A percentile compares a stretch with the other conserved stretches of the same genome.
Conservation (phyloP, 92 coral and sea anemone genomes). For the Heliopora coerulea region DNA sequence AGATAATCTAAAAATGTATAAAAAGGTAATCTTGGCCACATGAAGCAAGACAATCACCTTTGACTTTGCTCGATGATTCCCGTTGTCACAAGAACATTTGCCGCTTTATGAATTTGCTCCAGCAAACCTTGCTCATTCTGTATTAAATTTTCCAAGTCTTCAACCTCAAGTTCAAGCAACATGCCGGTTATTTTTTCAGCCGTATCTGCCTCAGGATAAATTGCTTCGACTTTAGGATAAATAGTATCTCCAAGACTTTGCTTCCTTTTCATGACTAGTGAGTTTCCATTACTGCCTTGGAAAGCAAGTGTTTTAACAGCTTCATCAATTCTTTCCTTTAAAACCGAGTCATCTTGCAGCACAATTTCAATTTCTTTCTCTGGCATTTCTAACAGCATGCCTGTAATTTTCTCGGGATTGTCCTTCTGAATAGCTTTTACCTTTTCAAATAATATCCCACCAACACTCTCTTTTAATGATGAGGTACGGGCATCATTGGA, state of each 20-base stretch:
- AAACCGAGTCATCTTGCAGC: slow-evolving; percentile 44
- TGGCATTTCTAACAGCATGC: slow-evolving; percentile 81
- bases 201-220: slow-evolving; percentile 14
- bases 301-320: slow-evolving; percentile 47
- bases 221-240: background rate
- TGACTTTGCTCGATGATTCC: background rate
- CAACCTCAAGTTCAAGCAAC: slow-evolving; percentile 49
- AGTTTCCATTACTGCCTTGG: background rate
- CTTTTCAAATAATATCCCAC: slow-evolving; percentile 53
- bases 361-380: slow-evolving; percentile 33
- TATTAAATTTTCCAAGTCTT: slow-evolving; percentile 49
- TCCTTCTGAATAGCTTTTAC: slow-evolving; percentile 57
- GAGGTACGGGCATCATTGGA: background rate
- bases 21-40: background rate
- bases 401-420: slow-evolving; percentile 62
- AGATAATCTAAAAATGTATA: background rate
- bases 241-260: slow-evolving; percentile 3
- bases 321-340: slow-evolving; percentile 52
- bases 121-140: slow-evolving; percentile 31
- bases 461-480: slow-evolving; percentile 47
- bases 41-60: background rate
- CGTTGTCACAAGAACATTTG: slow-evolving; percentile 31
- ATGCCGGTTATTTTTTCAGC: slow-evolving; percentile 31
- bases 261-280: background rate
- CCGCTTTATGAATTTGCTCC: slow-evolving; percentile 58